These are phyloP conservation scores for Drosophila helvetica DNA, from an alignment of 2,888 invertebrate species.

Conservation along the genomic window DNA sequence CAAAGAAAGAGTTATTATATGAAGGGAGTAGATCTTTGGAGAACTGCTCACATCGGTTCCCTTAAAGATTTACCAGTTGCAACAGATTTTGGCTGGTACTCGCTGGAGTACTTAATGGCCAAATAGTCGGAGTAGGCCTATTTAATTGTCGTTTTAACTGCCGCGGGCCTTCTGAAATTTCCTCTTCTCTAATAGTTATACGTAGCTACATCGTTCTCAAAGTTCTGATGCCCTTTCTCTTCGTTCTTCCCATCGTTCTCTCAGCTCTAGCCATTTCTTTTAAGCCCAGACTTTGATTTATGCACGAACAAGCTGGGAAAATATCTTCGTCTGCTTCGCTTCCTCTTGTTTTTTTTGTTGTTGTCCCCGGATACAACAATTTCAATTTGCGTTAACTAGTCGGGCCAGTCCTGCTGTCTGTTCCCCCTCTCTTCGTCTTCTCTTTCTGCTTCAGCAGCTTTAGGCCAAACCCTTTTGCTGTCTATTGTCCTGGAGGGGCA, in stretches of 20 bases:
- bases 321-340: slow-evolving; percentile 2
- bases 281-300: slow-evolving; percentile 53
- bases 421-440: neutral
- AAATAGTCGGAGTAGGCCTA: slow-evolving; percentile 56
- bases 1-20: too few relatives aligned
- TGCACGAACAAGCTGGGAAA: slow-evolving; percentile 62
- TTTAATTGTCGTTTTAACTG: slow-evolving; percentile 64
- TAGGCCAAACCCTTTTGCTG: slow-evolving; percentile 66
- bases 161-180: slow-evolving; percentile 42
- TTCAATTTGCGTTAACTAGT: slow-evolving; percentile 27
- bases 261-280: neutral
- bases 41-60: too few relatives aligned
- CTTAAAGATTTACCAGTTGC: too few relatives aligned
- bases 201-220: neutral
- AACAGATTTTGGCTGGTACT: slow-evolving; percentile 6
- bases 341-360: slow-evolving; percentile 37
- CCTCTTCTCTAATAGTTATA: neutral
- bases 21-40: too few relatives aligned
- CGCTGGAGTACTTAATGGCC: slow-evolving; percentile 36
- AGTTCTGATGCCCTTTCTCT: neutral
- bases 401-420: slow-evolving; percentile 36
- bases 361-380: slow-evolving; percentile 40
- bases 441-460: slow-evolving; percentile 6
- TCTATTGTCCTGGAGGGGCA: slow-evolving; percentile 8
- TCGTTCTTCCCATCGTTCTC: neutral